phyloP scores from a whole-genome alignment of 2,113 vertebrate genomes.

The Oenanthe melanoleuca region DNA sequence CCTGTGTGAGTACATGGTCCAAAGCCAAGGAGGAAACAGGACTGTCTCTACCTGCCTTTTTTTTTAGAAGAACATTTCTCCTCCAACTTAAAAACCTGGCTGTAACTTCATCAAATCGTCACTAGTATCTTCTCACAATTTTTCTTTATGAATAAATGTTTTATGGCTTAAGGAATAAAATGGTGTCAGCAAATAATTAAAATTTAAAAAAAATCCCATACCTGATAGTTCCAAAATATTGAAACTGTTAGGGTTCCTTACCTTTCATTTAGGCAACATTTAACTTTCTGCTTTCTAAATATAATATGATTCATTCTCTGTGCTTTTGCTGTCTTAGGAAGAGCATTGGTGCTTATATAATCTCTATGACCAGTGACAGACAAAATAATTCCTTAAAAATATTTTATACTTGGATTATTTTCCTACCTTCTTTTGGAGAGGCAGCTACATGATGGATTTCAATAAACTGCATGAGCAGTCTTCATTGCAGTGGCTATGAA shows the following conservation, averaged over 20 bases:
- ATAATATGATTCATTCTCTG: not conserved
- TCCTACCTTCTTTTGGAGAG: not conserved
- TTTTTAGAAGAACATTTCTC: not conserved
- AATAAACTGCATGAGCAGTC: not conserved
- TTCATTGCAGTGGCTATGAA: not conserved
- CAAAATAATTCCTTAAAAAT: not conserved
- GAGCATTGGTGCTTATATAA: not conserved
- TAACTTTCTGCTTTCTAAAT: too few species aligned
- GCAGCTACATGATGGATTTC: not conserved
- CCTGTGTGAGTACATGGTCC: accelerated
- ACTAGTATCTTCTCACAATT: not conserved
- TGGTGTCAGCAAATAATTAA: not conserved
- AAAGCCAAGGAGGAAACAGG: not conserved
- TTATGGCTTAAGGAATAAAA: not conserved
- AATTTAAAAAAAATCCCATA: accelerated
- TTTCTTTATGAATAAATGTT: not conserved
- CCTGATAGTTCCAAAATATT: not conserved
- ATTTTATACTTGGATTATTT: not conserved
- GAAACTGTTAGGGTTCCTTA: not conserved
- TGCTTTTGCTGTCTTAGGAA: constrained; percentile 1
- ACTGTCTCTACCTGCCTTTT: not conserved
- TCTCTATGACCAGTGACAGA: not conserved
- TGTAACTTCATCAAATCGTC: not conserved
- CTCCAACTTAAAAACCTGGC: not conserved
- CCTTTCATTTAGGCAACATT: not conserved